phyloP scores from a whole-genome alignment of 2,113 vertebrate genomes.

The Budorcas taxicolor region DNA sequence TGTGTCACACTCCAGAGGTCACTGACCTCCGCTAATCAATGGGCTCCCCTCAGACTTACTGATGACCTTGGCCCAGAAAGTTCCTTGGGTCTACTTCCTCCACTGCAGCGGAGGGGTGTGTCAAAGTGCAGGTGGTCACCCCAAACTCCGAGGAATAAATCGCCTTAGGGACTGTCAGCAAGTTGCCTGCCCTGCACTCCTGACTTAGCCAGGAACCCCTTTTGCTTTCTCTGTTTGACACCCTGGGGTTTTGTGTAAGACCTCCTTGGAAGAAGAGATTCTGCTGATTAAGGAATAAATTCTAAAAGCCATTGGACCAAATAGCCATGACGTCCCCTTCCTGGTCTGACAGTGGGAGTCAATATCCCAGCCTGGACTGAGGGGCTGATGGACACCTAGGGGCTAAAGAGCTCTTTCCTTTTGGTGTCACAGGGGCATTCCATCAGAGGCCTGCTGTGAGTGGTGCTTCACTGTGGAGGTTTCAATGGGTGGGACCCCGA shows the following conservation, averaged over 20 bases:
- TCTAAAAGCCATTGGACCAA: not conserved
- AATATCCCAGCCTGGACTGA: not conserved
- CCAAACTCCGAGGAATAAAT: not conserved
- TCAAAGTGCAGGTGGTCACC: not conserved
- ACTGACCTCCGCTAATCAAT: not conserved
- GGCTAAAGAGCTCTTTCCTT: not conserved
- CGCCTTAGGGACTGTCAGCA: not conserved
- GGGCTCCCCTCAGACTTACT: not conserved
- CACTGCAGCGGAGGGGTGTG: not conserved
- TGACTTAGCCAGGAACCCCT: not conserved
- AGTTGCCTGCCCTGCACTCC: not conserved
- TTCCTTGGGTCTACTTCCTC: not conserved
- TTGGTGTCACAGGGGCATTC: too few species aligned
- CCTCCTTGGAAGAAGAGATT: not conserved
- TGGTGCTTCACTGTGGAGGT: not conserved
- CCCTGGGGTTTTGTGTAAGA: not conserved
- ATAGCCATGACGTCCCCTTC: not conserved
- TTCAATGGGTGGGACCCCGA: not conserved
- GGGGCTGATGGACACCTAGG: not conserved
- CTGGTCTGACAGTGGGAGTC: not conserved
- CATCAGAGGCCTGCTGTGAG: not conserved
- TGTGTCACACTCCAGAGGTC: not conserved
- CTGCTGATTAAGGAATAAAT: not conserved
- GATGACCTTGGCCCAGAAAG: not conserved
- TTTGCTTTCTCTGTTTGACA: not conserved